Percentiles rank a stretch among this genome's conserved stretches.
phyloP scores from a whole-genome alignment of 2,113 vertebrate genomes.

The Pimephales promelas region DNA sequence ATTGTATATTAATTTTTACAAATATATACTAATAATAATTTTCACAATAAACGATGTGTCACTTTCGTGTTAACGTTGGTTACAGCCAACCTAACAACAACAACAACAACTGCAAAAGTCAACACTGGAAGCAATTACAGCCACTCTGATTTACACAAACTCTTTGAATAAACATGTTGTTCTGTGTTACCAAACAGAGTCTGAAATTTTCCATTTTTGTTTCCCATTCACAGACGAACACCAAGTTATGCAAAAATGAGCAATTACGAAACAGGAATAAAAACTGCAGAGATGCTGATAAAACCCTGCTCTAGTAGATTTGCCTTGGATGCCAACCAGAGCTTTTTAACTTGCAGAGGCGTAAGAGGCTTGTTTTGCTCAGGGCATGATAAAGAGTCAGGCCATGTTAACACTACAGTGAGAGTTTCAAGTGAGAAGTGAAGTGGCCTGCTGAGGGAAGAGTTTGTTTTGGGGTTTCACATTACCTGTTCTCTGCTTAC shows the following conservation, averaged over 20 bases:
- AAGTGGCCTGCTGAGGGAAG: background rate
- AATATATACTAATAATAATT: background rate
- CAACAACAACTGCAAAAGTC: background rate
- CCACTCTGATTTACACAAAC: background rate
- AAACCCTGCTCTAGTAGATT: background rate
- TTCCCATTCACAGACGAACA: background rate
- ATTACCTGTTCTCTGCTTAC: background rate
- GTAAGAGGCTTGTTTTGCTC: slow-evolving; percentile 28
- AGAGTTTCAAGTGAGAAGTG: slow-evolving; percentile 21
- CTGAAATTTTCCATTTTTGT: background rate
- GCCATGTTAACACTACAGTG: slow-evolving; percentile 29
- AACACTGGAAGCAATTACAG: background rate
- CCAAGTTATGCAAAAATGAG: background rate
- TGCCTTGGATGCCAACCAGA: background rate
- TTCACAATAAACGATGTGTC: no score
- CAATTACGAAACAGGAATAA: background rate
- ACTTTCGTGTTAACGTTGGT: background rate
- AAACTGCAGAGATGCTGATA: slow-evolving; percentile 29
- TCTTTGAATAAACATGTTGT: background rate
- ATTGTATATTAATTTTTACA: background rate
- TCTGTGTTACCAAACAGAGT: background rate
- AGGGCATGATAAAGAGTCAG: slow-evolving; percentile 24
- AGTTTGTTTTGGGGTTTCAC: background rate
- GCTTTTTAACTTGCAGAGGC: slow-evolving; percentile 36
- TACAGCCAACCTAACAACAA: background rate